phyloP scores from a whole-genome alignment of 2,888 invertebrate species.

The Hesperia comma region DNA sequence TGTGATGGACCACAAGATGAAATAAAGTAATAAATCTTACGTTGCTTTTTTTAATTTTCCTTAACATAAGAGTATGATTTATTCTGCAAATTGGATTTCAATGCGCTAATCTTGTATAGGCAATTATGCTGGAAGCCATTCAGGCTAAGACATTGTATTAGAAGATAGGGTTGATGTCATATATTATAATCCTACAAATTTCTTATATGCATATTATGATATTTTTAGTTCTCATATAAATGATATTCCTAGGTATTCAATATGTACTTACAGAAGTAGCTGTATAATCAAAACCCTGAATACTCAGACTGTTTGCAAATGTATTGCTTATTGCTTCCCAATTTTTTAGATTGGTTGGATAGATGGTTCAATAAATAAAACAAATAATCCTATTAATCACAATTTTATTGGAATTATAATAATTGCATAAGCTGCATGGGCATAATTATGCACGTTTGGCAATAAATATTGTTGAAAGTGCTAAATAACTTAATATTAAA shows the following conservation, averaged over 20 bases:
- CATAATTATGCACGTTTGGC: constrained; percentile 71
- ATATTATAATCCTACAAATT: too few relatives aligned
- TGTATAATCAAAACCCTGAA: too few relatives aligned
- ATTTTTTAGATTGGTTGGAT: too few relatives aligned
- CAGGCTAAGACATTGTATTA: too few relatives aligned
- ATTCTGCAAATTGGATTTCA: not conserved
- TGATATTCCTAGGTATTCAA: too few relatives aligned
- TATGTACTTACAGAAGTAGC: too few relatives aligned
- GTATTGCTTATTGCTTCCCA: too few relatives aligned
- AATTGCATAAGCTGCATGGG: constrained; percentile 75
- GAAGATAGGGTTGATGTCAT: too few relatives aligned
- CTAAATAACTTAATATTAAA: constrained; percentile 73
- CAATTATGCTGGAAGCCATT: not conserved
- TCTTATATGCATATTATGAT: too few relatives aligned
- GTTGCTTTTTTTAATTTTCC: not conserved
- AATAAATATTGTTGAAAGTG: constrained; percentile 77
- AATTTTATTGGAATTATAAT: constrained; percentile 80
- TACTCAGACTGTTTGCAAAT: too few relatives aligned
- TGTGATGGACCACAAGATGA: constrained; percentile 20
- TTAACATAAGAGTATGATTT: not conserved
- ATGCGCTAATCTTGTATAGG: not conserved
- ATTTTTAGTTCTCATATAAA: too few relatives aligned
- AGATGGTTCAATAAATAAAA: constrained; percentile 45
- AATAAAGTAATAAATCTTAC: constrained; percentile 14
- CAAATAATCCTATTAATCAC: constrained; percentile 72